Evolutionary conservation across 2,888 invertebrate species (phyloP).

Genomic region (Timema podura): DNA sequence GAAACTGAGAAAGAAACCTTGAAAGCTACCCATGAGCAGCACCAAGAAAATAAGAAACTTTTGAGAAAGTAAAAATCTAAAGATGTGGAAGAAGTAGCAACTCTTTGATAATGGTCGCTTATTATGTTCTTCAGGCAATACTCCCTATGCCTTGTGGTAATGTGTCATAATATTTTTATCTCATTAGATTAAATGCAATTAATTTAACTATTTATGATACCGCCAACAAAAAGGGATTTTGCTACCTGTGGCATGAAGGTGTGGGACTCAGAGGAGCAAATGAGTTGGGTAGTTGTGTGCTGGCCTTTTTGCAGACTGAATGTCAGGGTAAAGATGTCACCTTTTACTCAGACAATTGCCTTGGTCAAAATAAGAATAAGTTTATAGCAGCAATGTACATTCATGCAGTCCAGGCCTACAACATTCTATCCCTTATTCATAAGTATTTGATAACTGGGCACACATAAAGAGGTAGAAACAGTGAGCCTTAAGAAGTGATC

Average conservation of each 20-base stretch:
- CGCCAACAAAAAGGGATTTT: slow-evolving; percentile 10
- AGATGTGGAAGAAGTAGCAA: slow-evolving; percentile 16
- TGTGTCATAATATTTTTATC: slow-evolving; percentile 5
- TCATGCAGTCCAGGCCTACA: slow-evolving; percentile 20
- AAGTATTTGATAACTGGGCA: slow-evolving; percentile 20
- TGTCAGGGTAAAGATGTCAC: slow-evolving; percentile 18
- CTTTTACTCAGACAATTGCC: slow-evolving; percentile 22
- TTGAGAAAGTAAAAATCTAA: background rate
- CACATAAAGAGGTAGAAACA: slow-evolving; percentile 20
- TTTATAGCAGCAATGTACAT: slow-evolving; percentile 27
- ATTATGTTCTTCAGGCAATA: slow-evolving; percentile 6
- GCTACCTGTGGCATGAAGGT: slow-evolving; percentile 21
- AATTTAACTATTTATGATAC: slow-evolving; percentile 23
- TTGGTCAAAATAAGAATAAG: slow-evolving; percentile 28
- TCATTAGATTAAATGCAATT: slow-evolving; percentile 9
- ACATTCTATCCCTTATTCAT: slow-evolving; percentile 26
- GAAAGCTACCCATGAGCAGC: background rate
- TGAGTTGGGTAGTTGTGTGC: slow-evolving; percentile 18
- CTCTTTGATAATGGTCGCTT: slow-evolving; percentile 8
- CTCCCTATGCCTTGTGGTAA: slow-evolving; percentile 5
- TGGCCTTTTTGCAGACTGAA: slow-evolving; percentile 15
- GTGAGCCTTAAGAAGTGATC: slow-evolving; percentile 17
- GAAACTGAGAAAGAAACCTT: background rate
- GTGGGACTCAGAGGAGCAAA: slow-evolving; percentile 20
- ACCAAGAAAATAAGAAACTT: slow-evolving; percentile 11